Percentiles rank a stretch among this genome's conserved stretches.
phyloP scores from a whole-genome alignment of 2,888 invertebrate species.

The Epinotia brunnichana region DNA sequence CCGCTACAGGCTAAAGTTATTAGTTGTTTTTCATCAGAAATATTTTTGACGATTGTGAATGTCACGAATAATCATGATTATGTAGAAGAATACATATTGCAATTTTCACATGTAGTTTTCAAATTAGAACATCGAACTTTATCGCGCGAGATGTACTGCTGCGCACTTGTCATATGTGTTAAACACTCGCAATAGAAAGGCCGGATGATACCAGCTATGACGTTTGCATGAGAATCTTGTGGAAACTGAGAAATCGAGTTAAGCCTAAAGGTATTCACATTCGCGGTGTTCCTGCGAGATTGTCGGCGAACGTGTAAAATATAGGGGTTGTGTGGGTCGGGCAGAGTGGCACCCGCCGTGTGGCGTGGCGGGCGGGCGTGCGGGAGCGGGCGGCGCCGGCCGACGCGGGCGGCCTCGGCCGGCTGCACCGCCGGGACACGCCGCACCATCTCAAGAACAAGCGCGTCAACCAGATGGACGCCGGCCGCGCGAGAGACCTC shows the following conservation, averaged over 20 bases:
- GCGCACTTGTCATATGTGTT: background rate
- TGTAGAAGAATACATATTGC: too few species aligned
- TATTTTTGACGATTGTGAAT: too few species aligned
- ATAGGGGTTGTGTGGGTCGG: conserved; percentile 50
- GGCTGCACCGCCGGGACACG: conserved; percentile 96
- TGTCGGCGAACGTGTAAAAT: background rate
- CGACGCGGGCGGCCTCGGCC: conserved; percentile 85
- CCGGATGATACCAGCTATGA: background rate
- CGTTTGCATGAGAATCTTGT: background rate
- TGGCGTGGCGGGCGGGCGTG: conserved; percentile 84
- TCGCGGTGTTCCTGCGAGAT: conserved; percentile 1
- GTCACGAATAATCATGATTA: too few species aligned
- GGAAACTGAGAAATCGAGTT: background rate
- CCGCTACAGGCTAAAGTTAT: too few species aligned
- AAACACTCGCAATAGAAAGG: background rate
- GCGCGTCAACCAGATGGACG: conserved; percentile 87
- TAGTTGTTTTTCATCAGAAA: too few species aligned
- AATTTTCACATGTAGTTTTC: too few species aligned
- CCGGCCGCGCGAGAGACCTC: conserved; percentile 72
- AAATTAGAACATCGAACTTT: too few species aligned
- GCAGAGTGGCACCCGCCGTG: conserved; percentile 64
- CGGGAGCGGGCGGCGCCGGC: conserved; percentile 64
- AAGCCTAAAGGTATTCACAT: background rate
- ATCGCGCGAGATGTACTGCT: too few species aligned
- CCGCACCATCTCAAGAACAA: conserved; percentile 99